Conservation (phyloP, 2,888 invertebrate genomes). For the Philonicus albiceps region DNA sequence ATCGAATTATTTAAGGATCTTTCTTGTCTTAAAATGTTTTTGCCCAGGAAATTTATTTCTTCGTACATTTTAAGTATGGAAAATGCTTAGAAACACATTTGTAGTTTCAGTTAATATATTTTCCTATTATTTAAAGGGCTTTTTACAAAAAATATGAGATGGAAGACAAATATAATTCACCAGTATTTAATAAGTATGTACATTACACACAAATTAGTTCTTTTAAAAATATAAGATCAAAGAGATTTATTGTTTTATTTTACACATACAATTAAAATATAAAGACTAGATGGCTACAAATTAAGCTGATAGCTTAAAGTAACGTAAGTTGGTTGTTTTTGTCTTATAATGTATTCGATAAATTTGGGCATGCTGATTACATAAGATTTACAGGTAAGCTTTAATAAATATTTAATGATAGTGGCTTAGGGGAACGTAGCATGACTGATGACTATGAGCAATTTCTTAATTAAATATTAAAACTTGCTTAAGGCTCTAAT, state of each 20-base stretch:
- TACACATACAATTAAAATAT: too few relatives aligned
- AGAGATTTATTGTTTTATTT: too few relatives aligned
- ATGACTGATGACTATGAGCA: neutral
- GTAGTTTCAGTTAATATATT: neutral
- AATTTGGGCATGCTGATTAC: neutral
- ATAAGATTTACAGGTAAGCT: neutral
- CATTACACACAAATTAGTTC: too few relatives aligned
- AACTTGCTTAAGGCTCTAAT: neutral
- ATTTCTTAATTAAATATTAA: neutral
- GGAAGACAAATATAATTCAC: neutral
- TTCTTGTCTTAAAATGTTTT: neutral
- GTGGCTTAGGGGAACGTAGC: neutral
- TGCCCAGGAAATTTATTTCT: neutral
- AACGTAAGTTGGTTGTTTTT: neutral
- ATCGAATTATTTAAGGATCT: neutral
- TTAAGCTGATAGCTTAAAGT: neutral
- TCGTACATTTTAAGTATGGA: neutral
- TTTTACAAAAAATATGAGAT: neutral
- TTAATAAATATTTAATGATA: neutral
- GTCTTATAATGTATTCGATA: too few relatives aligned
- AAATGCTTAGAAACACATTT: neutral
- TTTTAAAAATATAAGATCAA: too few relatives aligned
- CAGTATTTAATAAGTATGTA: neutral
- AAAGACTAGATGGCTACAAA: neutral
- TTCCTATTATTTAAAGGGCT: neutral